Base-by-base conservation (phyloP, 2,797 vertebrate genomes). In the Coregonus sp. region DNA sequence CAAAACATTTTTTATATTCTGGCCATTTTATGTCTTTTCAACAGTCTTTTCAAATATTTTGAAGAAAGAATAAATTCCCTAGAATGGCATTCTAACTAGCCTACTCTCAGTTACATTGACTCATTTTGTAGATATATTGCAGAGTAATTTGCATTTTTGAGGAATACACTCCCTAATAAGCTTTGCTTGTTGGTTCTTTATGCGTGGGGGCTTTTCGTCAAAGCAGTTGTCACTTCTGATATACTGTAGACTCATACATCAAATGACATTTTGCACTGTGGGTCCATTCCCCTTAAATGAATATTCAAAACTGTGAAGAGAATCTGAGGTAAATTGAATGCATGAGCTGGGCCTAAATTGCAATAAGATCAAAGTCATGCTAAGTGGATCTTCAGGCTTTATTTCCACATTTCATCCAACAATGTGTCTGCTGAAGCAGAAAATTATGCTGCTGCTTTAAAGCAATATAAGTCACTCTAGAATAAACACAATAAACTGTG, bases 321-420 rank as follows among this genome's bases (percentile, higher is more conserved):
- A 86, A 89, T 91, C 88, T 89, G 89, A 93, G 90, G 91, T 80
- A 84, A 86, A 92, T 85, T 89, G 88, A 91, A 92, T 87, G 86
- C 76, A 77, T 81, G 87, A 83, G 90, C 82, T 86, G 78, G 86
- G 84, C 88, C 83, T 89, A 88, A 92, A 88, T 89, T 87, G 85
- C 91, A 93, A 93, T 92, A 89, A 93, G 91, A 94, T 95, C 91
- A 94, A 94, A 94, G 93, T 87, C 87, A 93, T 86, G 89, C 88
- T 91, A 94, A 94, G 91, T 94, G 90, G 91, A 94, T 94, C 90
- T 94, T 82, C 88, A 83, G 90, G 91, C 88, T 87, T 94, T 93
- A 90, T 89, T 91, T 91, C 85, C 86, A 86, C 87, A 87, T 92
- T 91, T 89, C 84, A 88, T 85, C 86, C 91, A 90, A 93, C 92